phyloP scores from a whole-genome alignment of 2,797 vertebrate species.

The Anguilla pacifica region DNA sequence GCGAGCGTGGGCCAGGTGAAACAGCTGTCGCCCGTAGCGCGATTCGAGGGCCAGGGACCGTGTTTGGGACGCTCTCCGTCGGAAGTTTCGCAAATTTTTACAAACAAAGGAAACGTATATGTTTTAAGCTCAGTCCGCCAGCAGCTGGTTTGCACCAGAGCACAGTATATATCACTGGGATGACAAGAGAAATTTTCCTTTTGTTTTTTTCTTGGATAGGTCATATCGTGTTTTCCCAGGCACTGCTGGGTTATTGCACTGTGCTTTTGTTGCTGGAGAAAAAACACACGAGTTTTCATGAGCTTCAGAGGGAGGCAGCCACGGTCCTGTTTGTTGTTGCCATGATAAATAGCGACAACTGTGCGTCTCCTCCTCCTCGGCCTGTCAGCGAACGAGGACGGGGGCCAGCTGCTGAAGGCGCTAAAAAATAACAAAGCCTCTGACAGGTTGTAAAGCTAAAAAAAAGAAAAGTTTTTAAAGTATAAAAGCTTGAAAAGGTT shows the following conservation, averaged over 20 bases:
- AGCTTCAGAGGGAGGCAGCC: not conserved
- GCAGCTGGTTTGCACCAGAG: not conserved
- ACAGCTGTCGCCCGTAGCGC: constrained; percentile 72
- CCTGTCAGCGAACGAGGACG: not conserved
- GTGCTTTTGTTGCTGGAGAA: not conserved
- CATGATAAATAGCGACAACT: not conserved
- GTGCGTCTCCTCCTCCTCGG: not conserved
- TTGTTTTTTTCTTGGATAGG: not conserved
- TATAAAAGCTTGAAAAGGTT: not conserved
- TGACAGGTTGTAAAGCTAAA: not conserved
- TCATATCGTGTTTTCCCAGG: not conserved
- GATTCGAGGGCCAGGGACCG: constrained; percentile 59
- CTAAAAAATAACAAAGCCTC: not conserved
- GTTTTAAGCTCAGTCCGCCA: not conserved
- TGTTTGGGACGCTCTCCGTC: constrained; percentile 33
- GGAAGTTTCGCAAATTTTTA: not conserved
- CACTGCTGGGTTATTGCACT: not conserved
- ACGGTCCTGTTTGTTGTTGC: not conserved
- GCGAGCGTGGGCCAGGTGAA: constrained; percentile 64
- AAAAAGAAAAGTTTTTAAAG: not conserved
- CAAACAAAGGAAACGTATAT: not conserved
- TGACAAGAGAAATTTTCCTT: not conserved
- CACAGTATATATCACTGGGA: not conserved
- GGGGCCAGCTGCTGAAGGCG: not conserved
- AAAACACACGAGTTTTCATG: not conserved